A percentile compares a stretch with the other conserved stretches of the same genome.
These are phyloP conservation scores for Osmerus eperlanus DNA, from an alignment of 2,113 vertebrate species.

Conservation along the genomic window DNA sequence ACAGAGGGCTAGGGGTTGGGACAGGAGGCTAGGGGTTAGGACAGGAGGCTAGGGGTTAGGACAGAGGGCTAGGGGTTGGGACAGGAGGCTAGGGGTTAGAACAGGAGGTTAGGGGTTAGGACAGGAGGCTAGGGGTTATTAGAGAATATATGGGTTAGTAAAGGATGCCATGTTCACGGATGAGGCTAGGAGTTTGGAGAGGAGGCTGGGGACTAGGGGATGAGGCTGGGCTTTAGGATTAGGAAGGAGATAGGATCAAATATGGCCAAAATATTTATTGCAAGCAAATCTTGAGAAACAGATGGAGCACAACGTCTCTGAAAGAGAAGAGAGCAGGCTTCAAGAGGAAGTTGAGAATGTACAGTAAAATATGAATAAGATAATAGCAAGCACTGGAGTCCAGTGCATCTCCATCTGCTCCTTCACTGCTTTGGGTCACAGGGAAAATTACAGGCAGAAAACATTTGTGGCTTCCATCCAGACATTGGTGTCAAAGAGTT, in stretches of 20 bases:
- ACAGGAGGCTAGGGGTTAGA: too few species aligned
- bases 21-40: too few species aligned
- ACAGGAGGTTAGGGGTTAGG: too few species aligned
- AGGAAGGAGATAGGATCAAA: neutral
- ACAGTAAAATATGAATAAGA: slow-evolving; percentile 15
- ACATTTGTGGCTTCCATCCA: slow-evolving; percentile 60
- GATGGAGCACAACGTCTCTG: slow-evolving; percentile 22
- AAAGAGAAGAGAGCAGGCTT: slow-evolving; percentile 34
- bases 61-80: too few species aligned
- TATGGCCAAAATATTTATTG: too few species aligned
- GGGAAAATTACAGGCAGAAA: slow-evolving; percentile 65
- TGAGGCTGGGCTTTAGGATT: too few species aligned
- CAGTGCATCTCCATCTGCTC: slow-evolving; percentile 62
- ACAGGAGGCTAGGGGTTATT: too few species aligned
- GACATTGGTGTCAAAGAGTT: slow-evolving; percentile 57
- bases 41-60: neutral
- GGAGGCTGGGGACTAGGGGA: slow-evolving; percentile 4
- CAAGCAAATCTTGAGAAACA: slow-evolving; percentile 1
- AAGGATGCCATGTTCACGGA: neutral
- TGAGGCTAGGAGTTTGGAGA: neutral
- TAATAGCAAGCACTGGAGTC: neutral
- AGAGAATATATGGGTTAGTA: slow-evolving; percentile 1
- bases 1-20: neutral
- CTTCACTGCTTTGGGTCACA: slow-evolving; percentile 49
- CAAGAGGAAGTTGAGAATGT: slow-evolving; percentile 22